phyloP scores from a whole-genome alignment of 2,797 vertebrate species.

The Melanotaenia boesemani region DNA sequence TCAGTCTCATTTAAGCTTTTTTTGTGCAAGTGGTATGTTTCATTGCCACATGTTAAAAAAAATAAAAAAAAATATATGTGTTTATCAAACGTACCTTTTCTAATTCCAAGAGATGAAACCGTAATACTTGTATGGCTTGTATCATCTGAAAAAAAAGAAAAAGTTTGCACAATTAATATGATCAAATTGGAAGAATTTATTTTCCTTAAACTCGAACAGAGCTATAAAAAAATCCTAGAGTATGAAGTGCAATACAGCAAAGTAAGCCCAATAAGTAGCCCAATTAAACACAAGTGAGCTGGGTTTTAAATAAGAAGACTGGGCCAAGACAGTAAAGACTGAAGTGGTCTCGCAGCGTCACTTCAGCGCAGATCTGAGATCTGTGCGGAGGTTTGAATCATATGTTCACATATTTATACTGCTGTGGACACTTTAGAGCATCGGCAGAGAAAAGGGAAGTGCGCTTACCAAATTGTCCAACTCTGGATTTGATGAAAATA shows the following conservation, averaged over 20 bases:
- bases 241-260: not conserved
- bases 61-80: not conserved
- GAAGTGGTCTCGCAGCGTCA: conserved; percentile 54
- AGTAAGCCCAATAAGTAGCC: conserved; percentile 15
- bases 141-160: conserved; percentile 91
- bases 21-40: conserved; percentile 21
- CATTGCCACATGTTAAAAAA: not conserved
- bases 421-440: conserved; percentile 55
- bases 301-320: conserved; percentile 38
- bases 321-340: conserved; percentile 63
- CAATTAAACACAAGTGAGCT: conserved; percentile 53
- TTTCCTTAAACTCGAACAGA: conserved; percentile 2
- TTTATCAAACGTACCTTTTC: conserved; percentile 92
- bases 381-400: conserved; percentile 65
- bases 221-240: not conserved
- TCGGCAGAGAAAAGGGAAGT: conserved; percentile 39
- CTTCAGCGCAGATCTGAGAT: conserved; percentile 53
- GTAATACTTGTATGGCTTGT: conserved; percentile 99
- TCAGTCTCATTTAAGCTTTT: conserved; percentile 4
- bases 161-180: conserved; percentile 31
- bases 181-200: not conserved
- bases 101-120: conserved; percentile 99
- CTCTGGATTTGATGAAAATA: conserved; percentile 99
- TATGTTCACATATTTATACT: conserved; percentile 63
- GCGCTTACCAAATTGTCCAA: conserved; percentile 99